A percentile compares a stretch with the other conserved stretches of the same genome.
Evolutionary conservation across 2,113 vertebrate species (phyloP).

Genomic region (Mesoclemmys tuberculata): DNA sequence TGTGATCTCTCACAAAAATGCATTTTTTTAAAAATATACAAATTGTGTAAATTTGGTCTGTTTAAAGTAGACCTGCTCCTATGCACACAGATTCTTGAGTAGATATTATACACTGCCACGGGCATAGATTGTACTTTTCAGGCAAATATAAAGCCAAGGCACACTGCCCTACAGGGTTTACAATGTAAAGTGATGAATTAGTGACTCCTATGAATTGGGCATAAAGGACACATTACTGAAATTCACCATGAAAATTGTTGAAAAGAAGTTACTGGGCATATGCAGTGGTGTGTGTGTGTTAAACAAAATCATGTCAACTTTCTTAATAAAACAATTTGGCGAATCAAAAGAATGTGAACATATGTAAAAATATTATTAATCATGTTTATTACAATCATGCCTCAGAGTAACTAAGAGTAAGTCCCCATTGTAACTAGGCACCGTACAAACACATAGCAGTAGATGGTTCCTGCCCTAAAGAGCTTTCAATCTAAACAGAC

Average conservation of each 20-base stretch:
- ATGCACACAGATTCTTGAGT: rapidly evolving
- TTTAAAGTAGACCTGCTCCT: background rate
- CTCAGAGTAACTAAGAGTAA: background rate
- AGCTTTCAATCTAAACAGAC: background rate
- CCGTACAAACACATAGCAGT: background rate
- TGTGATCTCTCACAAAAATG: background rate
- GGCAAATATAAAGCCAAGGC: conserved; percentile 9
- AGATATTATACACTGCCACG: background rate
- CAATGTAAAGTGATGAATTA: background rate
- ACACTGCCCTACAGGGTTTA: background rate
- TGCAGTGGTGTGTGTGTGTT: background rate
- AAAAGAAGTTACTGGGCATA: background rate
- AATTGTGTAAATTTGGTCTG: background rate
- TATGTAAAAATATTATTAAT: background rate
- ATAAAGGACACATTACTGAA: background rate
- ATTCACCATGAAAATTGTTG: background rate
- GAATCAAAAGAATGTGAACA: background rate
- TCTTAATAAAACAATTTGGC: background rate
- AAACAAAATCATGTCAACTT: conserved; percentile 1
- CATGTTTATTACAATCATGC: background rate
- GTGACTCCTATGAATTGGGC: background rate
- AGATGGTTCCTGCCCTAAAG: background rate
- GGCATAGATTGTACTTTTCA: background rate
- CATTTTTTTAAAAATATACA: background rate
- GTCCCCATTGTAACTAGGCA: background rate